Percentiles rank a stretch among this genome's conserved stretches.
Evolutionary conservation across 2,113 vertebrate species (phyloP).

Genomic region (Psammodynastes pulverulentus): DNA sequence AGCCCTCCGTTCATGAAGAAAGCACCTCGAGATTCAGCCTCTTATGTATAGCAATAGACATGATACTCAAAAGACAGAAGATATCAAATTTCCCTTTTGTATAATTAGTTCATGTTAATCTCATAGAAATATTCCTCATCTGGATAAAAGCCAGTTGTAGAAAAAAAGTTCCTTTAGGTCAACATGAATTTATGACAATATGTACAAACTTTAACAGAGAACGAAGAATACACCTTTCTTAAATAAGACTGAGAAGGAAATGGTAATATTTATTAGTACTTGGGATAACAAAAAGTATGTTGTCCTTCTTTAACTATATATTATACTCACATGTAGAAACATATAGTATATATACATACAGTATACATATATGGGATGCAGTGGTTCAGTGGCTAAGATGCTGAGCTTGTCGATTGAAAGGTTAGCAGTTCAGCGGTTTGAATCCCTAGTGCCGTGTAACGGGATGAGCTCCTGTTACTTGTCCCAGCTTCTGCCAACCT

Average conservation of each 20-base stretch:
- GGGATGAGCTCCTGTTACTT: too few species aligned
- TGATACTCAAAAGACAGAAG: not conserved
- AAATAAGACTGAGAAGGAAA: not conserved
- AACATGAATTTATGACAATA: not conserved
- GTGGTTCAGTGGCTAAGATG: too few species aligned
- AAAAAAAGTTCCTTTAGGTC: not conserved
- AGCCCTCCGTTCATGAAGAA: not conserved
- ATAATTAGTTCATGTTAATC: not conserved
- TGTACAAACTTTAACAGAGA: not conserved
- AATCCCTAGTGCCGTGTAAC: too few species aligned
- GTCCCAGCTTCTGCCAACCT: too few species aligned
- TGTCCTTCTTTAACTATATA: not conserved
- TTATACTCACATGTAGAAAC: too few species aligned
- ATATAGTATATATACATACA: too few species aligned
- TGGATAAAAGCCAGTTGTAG: not conserved
- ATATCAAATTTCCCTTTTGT: not conserved
- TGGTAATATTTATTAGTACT: not conserved
- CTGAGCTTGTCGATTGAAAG: too few species aligned
- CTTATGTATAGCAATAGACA: not conserved
- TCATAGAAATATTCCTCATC: not conserved
- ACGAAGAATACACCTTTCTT: not conserved
- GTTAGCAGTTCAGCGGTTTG: too few species aligned
- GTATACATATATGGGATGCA: too few species aligned
- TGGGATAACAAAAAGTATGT: not conserved
- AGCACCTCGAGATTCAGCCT: not conserved